Evolutionary conservation across 2,888 invertebrate genomes (phyloP), one percentile per base, ranked within the genome.

Genomic region (Mimachlamys varia): DNA sequence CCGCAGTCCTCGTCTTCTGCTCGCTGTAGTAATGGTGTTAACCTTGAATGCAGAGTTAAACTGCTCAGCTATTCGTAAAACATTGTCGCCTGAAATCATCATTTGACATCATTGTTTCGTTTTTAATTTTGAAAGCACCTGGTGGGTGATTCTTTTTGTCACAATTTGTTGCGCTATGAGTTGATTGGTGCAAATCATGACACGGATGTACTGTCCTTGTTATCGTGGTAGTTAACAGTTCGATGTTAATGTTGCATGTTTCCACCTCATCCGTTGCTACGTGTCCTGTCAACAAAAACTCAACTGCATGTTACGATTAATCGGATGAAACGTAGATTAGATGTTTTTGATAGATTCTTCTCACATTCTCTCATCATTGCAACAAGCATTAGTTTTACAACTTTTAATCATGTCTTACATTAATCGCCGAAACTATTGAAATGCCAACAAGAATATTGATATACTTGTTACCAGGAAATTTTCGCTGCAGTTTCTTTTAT

Each of bases 141-240:
- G 76, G 76, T 15, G 22, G 33, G 33, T 76, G 76, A 76, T 76
- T 76, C 33, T 76, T 58, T 62, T 10, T n/a, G 76, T 27, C 76
- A 76, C 27, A 27, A 76, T 76, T 33, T 5, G 27, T 76, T 76
- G 76, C 76, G 76, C 76, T 76, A 27, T 76, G 76, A 76, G 76
- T 76, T 76, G 76, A 76, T 33, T 33, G 76, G 76, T 76, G 33
- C 76, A 15, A 76, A 76, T 76, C 76, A 76, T 76, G 76, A 76
- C 58, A 58, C 19, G 15, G 22, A 76, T 76, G 1, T n/a, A n/a
- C n/a, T n/a, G n/a, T 13, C 33, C 76, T 76, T 76, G 76, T 76
- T 76, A 76, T 76, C 15, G 76, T 76, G 33, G 76, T 76, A 33
- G 33, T 76, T 76, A 76, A 76, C 76, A 76, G 33, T 27, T 76